Evolutionary conservation across 2,888 invertebrate species (phyloP).

Genomic region (Polia nebulosa): DNA sequence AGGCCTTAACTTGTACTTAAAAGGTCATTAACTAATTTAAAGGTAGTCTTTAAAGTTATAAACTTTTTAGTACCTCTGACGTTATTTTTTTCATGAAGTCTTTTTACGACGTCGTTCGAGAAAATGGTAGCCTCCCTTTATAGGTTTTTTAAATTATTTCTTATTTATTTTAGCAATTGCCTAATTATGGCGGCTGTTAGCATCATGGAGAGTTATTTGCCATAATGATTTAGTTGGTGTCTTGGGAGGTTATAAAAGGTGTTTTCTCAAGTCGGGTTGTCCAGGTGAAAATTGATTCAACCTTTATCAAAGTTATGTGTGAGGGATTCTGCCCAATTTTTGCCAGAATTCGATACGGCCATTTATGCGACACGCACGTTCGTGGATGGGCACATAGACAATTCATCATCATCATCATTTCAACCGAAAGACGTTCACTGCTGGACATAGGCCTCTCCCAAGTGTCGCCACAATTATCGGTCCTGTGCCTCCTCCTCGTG

Average conservation of each 20-base stretch:
- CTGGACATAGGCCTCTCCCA: too few species aligned
- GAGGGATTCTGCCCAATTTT: too few species aligned
- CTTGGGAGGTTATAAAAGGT: not conserved
- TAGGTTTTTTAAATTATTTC: constrained; percentile 46
- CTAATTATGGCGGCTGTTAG: constrained; percentile 27
- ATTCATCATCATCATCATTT: too few species aligned
- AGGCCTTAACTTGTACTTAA: constrained; percentile 46
- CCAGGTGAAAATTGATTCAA: too few species aligned
- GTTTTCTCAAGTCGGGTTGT: not conserved
- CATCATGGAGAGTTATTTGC: constrained; percentile 4
- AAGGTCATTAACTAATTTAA: constrained; percentile 62
- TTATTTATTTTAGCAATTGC: constrained; percentile 48
- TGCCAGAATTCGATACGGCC: too few species aligned
- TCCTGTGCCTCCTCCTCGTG: too few species aligned
- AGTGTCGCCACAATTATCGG: too few species aligned
- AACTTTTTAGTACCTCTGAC: constrained; percentile 58
- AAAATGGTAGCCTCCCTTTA: constrained; percentile 45
- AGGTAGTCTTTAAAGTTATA: constrained; percentile 54
- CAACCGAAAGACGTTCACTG: too few species aligned
- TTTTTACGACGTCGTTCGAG: constrained; percentile 56
- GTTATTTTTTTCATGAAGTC: constrained; percentile 60
- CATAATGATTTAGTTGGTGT: not conserved
- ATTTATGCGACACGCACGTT: too few species aligned
- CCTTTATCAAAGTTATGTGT: too few species aligned
- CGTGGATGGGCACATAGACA: too few species aligned